Base-by-base conservation (phyloP, 2,113 vertebrate species). In the Genyomyrus donnyi region DNA sequence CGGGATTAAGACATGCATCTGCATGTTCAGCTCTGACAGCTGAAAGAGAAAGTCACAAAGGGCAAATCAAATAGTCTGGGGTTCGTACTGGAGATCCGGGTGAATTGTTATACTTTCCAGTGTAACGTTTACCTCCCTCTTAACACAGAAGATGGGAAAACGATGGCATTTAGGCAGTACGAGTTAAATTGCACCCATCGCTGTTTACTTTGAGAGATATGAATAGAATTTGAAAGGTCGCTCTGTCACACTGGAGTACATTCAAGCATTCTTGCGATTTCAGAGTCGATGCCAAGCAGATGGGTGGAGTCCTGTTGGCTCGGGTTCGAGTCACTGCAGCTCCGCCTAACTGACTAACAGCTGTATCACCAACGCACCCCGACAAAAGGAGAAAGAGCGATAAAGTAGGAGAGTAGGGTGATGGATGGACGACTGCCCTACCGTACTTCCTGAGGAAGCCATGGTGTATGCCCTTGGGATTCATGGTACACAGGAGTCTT, bases 381-480 rank as follows among this genome's bases (percentile, higher is more conserved):
- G 70, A 77, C 70, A 39, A 39, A 39, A 77, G 70, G 70, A 39
- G 27, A 52, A 87, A 52, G 3, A 53, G 13, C 1, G 5, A 53
- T 5, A 10, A 87, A 90, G 2, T 21, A 19, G 77, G n/a, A 74
- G 31, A 13, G 8, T 9, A 27, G 49, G 35, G 35, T 9, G 35
- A 1, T 10, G 27, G 58, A 48, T 39, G 21, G 31, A 19, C 80
- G 21, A 53, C 31, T 31, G n/a, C 49, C 95, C 91, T 94, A 97
- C 96, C 97, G 19, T 97, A 97, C 92, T 97, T 97, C 91, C 90
- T 94, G 74, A 97, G 95, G 93, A 95, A 97, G 62, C 97, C 97
- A 84, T 89, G 93, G 15, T 96, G 96, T 88, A 96, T 88, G 42
- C 95, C 95, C 1, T 93, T 91, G 70, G 92, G 87, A 91, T 90